phyloP scores from a whole-genome alignment of 2,888 invertebrate species.

The Hirudinaria manillensis region DNA sequence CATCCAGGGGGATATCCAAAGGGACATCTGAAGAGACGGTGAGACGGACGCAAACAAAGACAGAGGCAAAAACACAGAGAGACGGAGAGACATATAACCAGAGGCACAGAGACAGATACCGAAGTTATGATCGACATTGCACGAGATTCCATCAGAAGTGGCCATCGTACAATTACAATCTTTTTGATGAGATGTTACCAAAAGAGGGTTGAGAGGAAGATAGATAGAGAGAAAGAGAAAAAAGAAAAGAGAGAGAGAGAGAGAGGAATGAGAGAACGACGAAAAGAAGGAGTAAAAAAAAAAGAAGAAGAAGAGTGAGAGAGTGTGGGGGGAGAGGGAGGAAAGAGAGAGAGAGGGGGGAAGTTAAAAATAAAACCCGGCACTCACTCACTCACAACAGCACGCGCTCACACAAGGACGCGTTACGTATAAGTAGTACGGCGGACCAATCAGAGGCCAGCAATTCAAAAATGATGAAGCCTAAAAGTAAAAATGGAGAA shows the following conservation, averaged over 20 bases:
- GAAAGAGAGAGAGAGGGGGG: not conserved
- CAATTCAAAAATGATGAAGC: slow-evolving; percentile 8
- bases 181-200: too few relatives aligned
- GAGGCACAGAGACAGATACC: not conserved
- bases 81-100: too few relatives aligned
- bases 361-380: not conserved
- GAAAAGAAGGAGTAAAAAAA: not conserved
- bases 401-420: not conserved
- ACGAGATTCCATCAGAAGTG: too few relatives aligned
- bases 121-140: too few relatives aligned
- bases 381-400: too few relatives aligned
- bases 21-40: not conserved
- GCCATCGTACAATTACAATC: too few relatives aligned
- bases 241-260: not conserved
- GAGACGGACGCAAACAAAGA: not conserved
- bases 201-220: too few relatives aligned
- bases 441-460: slow-evolving; percentile 4
- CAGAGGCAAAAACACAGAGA: not conserved
- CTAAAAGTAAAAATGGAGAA: slow-evolving; percentile 5
- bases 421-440: not conserved
- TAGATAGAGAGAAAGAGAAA: not conserved
- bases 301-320: not conserved
- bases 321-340: too few relatives aligned
- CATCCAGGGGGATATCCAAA: not conserved
- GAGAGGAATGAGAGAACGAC: not conserved